phyloP scores from a whole-genome alignment of 2,113 vertebrate species.

The Alethe diademata region DNA sequence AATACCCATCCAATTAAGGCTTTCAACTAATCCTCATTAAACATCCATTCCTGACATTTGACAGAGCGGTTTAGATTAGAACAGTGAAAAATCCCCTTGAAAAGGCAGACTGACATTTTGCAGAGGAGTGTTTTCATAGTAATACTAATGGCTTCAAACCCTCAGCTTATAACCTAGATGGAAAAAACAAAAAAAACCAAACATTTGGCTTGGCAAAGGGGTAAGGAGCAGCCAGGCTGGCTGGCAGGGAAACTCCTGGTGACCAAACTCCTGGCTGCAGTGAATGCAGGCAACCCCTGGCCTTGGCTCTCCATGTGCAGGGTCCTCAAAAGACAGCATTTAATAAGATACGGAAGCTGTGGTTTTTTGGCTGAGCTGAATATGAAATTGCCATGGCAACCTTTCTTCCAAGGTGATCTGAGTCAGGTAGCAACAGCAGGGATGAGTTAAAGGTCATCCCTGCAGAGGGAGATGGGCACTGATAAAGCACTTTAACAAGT shows the following conservation, averaged over 20 bases:
- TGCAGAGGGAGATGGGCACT: conserved; percentile 60
- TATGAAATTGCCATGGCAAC: conserved; percentile 78
- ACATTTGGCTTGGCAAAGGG: neutral
- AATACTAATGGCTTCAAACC: neutral
- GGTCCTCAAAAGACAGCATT: conserved; percentile 64
- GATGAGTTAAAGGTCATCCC: conserved; percentile 75
- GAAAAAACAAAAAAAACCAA: neutral
- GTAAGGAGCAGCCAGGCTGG: neutral
- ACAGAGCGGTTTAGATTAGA: conserved; percentile 36
- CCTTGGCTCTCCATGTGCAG: neutral
- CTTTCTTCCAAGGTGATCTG: conserved; percentile 71
- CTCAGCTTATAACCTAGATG: neutral
- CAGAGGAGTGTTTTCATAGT: conserved; percentile 24
- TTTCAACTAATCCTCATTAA: conserved; percentile 62
- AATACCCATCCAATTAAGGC: conserved; percentile 65
- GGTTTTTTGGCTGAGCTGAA: conserved; percentile 47
- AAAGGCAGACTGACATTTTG: conserved; percentile 63
- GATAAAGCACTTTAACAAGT: conserved; percentile 75
- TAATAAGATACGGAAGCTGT: conserved; percentile 72
- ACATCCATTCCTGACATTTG: conserved; percentile 52
- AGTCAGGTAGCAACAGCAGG: conserved; percentile 74
- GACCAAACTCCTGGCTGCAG: neutral
- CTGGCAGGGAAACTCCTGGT: neutral
- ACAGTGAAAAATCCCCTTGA: conserved; percentile 42
- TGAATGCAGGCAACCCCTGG: neutral